Evolutionary conservation across 2,888 invertebrate species (phyloP).

Genomic region (Drosophila nigritarsus): DNA sequence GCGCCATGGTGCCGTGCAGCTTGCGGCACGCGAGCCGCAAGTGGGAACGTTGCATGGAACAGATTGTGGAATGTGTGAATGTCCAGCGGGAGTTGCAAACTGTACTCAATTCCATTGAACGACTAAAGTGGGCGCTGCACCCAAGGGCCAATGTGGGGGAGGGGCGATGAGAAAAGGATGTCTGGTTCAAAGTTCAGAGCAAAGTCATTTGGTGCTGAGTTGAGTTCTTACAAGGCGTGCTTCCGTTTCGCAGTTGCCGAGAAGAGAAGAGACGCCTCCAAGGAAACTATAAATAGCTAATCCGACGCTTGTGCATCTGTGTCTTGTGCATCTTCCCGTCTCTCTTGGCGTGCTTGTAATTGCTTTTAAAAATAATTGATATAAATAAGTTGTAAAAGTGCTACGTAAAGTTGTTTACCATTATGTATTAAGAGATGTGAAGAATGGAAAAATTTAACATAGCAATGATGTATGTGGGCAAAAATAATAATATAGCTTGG

Average conservation of each 20-base stretch:
- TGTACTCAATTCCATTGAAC: slow-evolving; percentile 36
- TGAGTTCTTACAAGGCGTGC: slow-evolving; percentile 14
- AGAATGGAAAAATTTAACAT: neutral
- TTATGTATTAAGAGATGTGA: neutral
- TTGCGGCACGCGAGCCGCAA: slow-evolving; percentile 37
- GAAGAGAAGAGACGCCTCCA: neutral
- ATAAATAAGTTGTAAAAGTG: slow-evolving; percentile 31
- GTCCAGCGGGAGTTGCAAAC: slow-evolving; percentile 44
- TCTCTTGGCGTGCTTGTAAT: slow-evolving; percentile 21
- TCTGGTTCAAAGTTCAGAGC: slow-evolving; percentile 51
- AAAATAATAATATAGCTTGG: neutral
- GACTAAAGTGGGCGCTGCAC: slow-evolving; percentile 23
- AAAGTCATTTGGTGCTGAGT: slow-evolving; percentile 22
- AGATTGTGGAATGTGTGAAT: slow-evolving; percentile 44
- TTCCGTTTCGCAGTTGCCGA: neutral
- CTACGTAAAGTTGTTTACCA: neutral
- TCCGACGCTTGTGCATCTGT: neutral
- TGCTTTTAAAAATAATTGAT: slow-evolving; percentile 33
- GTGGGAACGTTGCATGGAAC: slow-evolving; percentile 53
- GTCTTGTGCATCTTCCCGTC: slow-evolving; percentile 6
- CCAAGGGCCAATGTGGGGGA: neutral
- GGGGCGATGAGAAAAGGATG: neutral
- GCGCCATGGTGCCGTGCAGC: slow-evolving; percentile 42
- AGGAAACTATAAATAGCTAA: slow-evolving; percentile 24
- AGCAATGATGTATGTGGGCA: neutral